Conservation (phyloP, 2,797 vertebrate genomes). For the Gymnopithys bicolor region DNA sequence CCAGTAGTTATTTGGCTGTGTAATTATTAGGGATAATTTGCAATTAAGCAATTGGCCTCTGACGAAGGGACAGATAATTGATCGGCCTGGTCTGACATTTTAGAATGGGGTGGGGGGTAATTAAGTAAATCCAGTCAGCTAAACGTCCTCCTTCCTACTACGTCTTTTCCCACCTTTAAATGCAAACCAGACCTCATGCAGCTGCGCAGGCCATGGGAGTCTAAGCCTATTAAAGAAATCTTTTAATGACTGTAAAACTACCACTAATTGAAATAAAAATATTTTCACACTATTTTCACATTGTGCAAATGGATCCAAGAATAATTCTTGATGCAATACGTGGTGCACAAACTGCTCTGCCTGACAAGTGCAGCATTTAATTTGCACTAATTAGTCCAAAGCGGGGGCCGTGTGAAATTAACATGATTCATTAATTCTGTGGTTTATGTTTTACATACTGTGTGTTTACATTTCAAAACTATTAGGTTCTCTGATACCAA, state of each 20-base stretch:
- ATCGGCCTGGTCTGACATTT: slow-evolving; percentile 42
- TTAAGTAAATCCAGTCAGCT: slow-evolving; percentile 66
- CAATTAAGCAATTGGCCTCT: slow-evolving; percentile 65
- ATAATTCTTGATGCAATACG: slow-evolving; percentile 50
- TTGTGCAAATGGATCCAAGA: slow-evolving; percentile 63
- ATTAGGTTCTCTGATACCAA: slow-evolving; percentile 9
- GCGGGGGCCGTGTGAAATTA: slow-evolving; percentile 78
- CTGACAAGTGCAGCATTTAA: slow-evolving; percentile 78
- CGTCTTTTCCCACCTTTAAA: slow-evolving; percentile 61
- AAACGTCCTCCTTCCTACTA: slow-evolving; percentile 35
- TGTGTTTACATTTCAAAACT: slow-evolving; percentile 61
- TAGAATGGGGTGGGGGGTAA: slow-evolving; percentile 43
- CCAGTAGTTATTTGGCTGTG: slow-evolving; percentile 39
- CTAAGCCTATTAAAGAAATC: slow-evolving; percentile 63
- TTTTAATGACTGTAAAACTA: slow-evolving; percentile 74
- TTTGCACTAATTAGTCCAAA: slow-evolving; percentile 78
- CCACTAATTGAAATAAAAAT: slow-evolving; percentile 74
- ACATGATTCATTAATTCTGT: slow-evolving; percentile 71
- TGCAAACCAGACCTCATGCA: slow-evolving; percentile 55
- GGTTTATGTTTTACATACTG: slow-evolving; percentile 46
- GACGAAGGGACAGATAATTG: slow-evolving; percentile 54
- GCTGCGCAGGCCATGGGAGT: slow-evolving; percentile 20
- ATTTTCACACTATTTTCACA: slow-evolving; percentile 72
- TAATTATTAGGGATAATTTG: slow-evolving; percentile 65
- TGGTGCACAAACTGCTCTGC: slow-evolving; percentile 63